Evolutionary conservation across 2,113 vertebrate genomes (phyloP).

Genomic region (Odontesthes bonariensis): DNA sequence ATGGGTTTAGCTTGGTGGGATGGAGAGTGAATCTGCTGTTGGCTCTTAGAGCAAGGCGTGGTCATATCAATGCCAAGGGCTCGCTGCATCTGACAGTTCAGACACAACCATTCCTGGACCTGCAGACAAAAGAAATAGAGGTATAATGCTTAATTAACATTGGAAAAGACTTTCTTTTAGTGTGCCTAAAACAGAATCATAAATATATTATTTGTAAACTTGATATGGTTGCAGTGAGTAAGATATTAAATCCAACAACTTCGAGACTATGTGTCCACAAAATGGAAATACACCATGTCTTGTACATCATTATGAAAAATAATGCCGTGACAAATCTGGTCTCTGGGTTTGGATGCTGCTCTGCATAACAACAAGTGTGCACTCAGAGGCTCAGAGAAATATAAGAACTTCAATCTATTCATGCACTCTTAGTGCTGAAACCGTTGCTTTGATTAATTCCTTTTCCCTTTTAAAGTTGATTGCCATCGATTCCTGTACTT

Average conservation of each 20-base stretch:
- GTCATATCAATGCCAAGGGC: constrained; percentile 99
- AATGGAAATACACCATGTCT: background rate
- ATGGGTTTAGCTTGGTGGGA: constrained; percentile 84
- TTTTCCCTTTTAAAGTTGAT: constrained; percentile 33
- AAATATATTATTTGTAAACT: background rate
- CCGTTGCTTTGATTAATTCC: constrained; percentile 1
- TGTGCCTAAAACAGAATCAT: background rate
- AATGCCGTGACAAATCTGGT: background rate
- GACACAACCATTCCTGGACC: constrained; percentile 98
- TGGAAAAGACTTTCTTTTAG: background rate
- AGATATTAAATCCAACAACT: background rate
- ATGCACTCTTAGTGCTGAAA: background rate
- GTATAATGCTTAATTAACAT: constrained; percentile 1
- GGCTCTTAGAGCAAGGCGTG: constrained; percentile 94
- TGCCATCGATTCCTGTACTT: constrained; percentile 45
- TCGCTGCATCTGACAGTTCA: constrained; percentile 99
- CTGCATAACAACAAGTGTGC: background rate
- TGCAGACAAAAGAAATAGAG: constrained; percentile 69
- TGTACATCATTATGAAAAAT: background rate
- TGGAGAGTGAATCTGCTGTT: constrained; percentile 94
- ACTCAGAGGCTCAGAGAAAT: background rate
- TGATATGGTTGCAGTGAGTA: background rate
- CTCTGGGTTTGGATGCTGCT: constrained; percentile 2
- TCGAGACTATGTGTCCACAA: background rate
- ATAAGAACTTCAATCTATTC: background rate